Evolutionary conservation across 2,113 vertebrate species (phyloP), one percentile per base, ranked within the genome.

Genomic region (Phalacrocorax pelagicus): DNA sequence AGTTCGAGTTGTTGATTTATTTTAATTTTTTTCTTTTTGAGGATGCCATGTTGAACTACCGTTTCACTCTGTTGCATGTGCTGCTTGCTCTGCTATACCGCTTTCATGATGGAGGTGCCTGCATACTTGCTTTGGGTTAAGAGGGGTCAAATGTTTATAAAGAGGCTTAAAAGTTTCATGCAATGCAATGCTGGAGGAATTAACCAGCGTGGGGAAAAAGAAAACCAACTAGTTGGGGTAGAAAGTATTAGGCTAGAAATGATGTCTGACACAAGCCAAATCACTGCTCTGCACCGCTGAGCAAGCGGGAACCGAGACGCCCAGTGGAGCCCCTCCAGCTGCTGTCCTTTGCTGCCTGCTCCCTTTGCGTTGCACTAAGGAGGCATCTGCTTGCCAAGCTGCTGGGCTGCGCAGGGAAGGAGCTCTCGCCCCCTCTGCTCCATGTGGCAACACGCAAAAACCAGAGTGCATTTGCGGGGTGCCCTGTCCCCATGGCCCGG

Each of bases 11-110:
- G 46, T 8, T 30, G 46, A 12, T 51, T 59, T 79, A 36, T 32
- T 10, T 14, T 44, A 44, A 13, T 44, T 44, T 3, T 21, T 6
- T 27, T 38, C 38, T 55, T 70, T 77, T 66, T 9, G 14, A 59
- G 16, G 9, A 3, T 18, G 15, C 8, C 7, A 0, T 2, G 13
- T 32, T 49, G 78, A 15, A 11, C 84, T 32, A 2, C 9, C 61
- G 0, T 65, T 66, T n/a, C 9, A 6, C 42, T 58, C n/a, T 4
- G 18, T 26, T 58, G 73, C 44, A 0, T 1, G 42, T 10, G 26
- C 73, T n/a, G 54, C 59, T 46, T 6, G 36, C 72, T 42, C 49
- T 30, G 16, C 67, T 24, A 3, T 8, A 9, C 40, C 21, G 1
- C 27, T 30, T 38, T 4, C 3, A 26, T 2, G n/a, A 12, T 21